Evolutionary conservation across 2,888 invertebrate genomes (phyloP).

Genomic region (Pristionchus fissidentatus): DNA sequence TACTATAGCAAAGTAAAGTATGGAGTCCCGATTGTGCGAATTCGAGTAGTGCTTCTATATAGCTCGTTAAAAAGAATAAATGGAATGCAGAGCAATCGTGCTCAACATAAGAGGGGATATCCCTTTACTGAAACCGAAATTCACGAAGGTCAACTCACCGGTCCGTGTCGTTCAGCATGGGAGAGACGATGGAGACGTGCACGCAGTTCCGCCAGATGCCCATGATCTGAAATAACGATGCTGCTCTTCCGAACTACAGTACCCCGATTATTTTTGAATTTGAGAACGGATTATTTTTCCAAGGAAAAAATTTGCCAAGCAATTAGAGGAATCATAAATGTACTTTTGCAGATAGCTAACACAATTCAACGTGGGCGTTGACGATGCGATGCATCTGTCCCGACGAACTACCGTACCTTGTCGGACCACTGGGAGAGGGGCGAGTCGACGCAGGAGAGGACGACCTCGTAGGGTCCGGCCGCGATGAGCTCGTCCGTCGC

Average conservation of each 20-base stretch:
- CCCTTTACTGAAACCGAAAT: neutral
- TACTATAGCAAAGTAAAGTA: too few relatives aligned
- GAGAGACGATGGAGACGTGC: slow-evolving; percentile 88
- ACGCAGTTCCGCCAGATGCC: slow-evolving; percentile 82
- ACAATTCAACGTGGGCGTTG: too few relatives aligned
- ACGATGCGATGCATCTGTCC: neutral
- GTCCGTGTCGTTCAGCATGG: slow-evolving; percentile 87
- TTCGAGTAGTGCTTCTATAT: too few relatives aligned
- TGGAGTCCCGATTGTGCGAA: too few relatives aligned
- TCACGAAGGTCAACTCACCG: slow-evolving; percentile 76
- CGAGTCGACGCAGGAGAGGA: slow-evolving; percentile 85
- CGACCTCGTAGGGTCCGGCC: slow-evolving; percentile 86
- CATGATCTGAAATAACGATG: slow-evolving; percentile 63
- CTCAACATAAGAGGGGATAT: neutral
- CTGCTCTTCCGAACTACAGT: neutral
- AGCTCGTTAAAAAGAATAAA: too few relatives aligned
- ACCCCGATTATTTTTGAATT: neutral
- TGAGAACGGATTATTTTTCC: too few relatives aligned
- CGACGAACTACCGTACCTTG: slow-evolving; percentile 52
- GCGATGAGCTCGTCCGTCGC: slow-evolving; percentile 80
- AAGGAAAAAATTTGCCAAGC: too few relatives aligned
- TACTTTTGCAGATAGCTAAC: neutral
- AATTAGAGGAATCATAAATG: neutral
- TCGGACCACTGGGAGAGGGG: slow-evolving; percentile 75
- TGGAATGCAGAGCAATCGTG: neutral